phyloP scores from a whole-genome alignment of 1,140 invertebrate genomes.

The Cyclina sinensis region DNA sequence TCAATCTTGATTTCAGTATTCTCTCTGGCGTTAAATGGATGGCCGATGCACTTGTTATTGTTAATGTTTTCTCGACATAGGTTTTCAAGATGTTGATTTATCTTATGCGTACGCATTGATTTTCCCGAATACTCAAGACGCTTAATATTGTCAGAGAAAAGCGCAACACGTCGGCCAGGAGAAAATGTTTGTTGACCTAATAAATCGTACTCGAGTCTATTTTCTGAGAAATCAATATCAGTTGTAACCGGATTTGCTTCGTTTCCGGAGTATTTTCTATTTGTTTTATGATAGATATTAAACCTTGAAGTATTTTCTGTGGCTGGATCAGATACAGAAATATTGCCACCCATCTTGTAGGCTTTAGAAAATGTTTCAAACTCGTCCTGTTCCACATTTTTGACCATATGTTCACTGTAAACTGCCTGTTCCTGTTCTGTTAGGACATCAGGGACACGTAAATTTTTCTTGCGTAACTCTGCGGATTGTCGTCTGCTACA shows the following conservation, averaged over 20 bases:
- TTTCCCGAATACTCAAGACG: neutral
- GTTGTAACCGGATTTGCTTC: neutral
- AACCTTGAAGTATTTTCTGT: neutral
- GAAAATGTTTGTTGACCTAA: neutral
- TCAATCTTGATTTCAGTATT: neutral
- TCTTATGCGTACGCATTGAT: neutral
- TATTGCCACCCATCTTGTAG: neutral
- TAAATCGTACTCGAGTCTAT: neutral
- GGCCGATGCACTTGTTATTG: neutral
- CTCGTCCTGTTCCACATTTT: neutral
- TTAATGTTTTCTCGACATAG: neutral
- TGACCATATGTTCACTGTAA: neutral
- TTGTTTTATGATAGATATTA: neutral
- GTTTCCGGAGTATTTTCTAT: neutral
- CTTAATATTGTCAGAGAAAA: neutral
- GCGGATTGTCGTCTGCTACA: neutral
- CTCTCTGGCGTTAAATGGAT: neutral
- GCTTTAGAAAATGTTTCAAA: neutral
- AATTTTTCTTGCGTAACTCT: neutral
- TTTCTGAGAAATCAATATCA: constrained; percentile 18
- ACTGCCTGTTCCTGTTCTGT: neutral
- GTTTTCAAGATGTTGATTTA: neutral
- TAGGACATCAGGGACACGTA: neutral
- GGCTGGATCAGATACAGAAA: neutral
- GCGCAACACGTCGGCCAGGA: neutral